A percentile compares a stretch with the other conserved stretches of the same genome.
phyloP scores from a whole-genome alignment of 2,113 vertebrate species.

The Donacobius atricapilla region DNA sequence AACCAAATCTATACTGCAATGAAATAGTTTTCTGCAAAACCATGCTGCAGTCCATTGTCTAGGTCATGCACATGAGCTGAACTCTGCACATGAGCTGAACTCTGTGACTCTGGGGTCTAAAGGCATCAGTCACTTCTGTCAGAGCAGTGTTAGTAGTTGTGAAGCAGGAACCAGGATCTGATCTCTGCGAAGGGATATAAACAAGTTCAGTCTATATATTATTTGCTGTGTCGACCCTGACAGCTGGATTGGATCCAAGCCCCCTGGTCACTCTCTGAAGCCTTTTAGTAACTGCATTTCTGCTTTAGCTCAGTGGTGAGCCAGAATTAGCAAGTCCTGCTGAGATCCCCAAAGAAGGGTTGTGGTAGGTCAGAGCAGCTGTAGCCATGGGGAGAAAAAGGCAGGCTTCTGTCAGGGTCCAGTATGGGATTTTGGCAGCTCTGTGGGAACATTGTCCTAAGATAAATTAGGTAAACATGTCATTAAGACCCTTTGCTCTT shows the following conservation, averaged over 20 bases:
- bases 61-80: not conserved
- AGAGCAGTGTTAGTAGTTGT: not conserved
- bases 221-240: not conserved
- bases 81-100: not conserved
- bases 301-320: not conserved
- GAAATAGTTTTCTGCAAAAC: conserved; percentile 16
- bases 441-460: not conserved
- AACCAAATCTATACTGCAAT: conserved; percentile 3
- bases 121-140: conserved; percentile 41
- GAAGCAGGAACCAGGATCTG: not conserved
- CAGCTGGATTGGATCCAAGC: not conserved
- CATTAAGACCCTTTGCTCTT: not conserved
- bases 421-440: not conserved
- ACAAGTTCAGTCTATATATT: not conserved
- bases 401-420: not conserved
- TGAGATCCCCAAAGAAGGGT: not conserved
- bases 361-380: not conserved
- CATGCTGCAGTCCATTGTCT: conserved; percentile 7
- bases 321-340: not conserved
- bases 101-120: conserved; percentile 13
- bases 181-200: not conserved
- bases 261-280: not conserved
- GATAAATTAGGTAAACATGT: not conserved
- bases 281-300: not conserved
- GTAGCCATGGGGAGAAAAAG: not conserved